Percentiles rank a stretch among this genome's conserved stretches.
Evolutionary conservation across 1,140 invertebrate species (phyloP).

Genomic region (Lasaia peninsularis): DNA sequence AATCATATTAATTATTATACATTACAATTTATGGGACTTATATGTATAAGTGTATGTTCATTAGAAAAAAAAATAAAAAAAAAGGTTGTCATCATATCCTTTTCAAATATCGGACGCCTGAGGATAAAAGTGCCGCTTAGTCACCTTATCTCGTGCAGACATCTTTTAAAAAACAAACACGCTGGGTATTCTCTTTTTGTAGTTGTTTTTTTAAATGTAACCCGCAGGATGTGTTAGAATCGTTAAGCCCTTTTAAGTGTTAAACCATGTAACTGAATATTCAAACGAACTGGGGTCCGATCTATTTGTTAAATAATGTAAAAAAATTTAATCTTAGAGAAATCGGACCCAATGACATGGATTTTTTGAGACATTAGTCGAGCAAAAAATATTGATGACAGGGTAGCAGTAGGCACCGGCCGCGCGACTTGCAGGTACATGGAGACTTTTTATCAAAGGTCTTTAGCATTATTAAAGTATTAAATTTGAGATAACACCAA

Average conservation of each 20-base stretch:
- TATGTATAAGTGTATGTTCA: constrained; percentile 52
- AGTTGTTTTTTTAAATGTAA: constrained; percentile 69
- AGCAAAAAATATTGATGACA: constrained; percentile 66
- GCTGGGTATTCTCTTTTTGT: constrained; percentile 65
- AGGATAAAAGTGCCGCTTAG: constrained; percentile 70
- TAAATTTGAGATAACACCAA: constrained; percentile 56
- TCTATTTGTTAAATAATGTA: constrained; percentile 74
- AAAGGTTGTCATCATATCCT: constrained; percentile 70
- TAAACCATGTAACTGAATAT: constrained; percentile 77
- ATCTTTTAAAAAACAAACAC: constrained; percentile 77
- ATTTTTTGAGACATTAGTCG: constrained; percentile 67
- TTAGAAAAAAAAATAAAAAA: constrained; percentile 70
- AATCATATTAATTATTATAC: background rate
- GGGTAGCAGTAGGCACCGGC: constrained; percentile 32
- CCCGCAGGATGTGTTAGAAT: constrained; percentile 75
- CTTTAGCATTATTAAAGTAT: constrained; percentile 64
- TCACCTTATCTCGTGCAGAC: constrained; percentile 68
- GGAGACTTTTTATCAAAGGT: constrained; percentile 47
- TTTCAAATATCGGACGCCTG: constrained; percentile 72
- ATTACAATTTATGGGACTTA: constrained; percentile 37
- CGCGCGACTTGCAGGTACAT: constrained; percentile 38
- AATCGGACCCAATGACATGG: constrained; percentile 71
- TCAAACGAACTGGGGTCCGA: constrained; percentile 66
- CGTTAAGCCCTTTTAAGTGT: constrained; percentile 77
- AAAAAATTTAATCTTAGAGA: constrained; percentile 68